phyloP scores from a whole-genome alignment of 2,888 invertebrate species.

The Cheilosia grossa region DNA sequence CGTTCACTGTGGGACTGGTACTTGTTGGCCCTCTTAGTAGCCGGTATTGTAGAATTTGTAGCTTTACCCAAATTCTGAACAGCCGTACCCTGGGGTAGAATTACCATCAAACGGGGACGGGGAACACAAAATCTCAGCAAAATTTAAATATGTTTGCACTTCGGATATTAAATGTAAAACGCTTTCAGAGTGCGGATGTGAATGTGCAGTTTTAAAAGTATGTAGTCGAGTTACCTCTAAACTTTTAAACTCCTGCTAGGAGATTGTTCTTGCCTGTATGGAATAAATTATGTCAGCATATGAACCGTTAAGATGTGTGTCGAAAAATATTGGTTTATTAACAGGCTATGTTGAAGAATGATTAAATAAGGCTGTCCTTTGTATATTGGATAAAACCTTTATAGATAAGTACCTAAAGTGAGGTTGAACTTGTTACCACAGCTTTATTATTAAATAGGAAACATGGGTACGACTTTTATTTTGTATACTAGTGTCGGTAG shows the following conservation, averaged over 20 bases:
- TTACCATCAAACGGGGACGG: slow-evolving; percentile 6
- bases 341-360: not conserved
- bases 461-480: no score
- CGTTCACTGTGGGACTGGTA: slow-evolving; percentile 10
- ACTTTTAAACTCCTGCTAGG: slow-evolving; percentile 10
- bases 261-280: not conserved
- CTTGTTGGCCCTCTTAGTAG: slow-evolving; percentile 17
- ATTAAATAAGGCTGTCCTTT: not conserved
- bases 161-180: slow-evolving; percentile 43
- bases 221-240: not conserved
- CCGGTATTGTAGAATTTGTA: slow-evolving; percentile 9
- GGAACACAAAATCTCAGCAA: slow-evolving; percentile 53
- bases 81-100: slow-evolving; percentile 15
- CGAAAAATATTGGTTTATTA: slow-evolving; percentile 17
- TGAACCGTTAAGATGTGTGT: not conserved
- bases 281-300: not conserved
- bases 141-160: slow-evolving; percentile 53
- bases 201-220: slow-evolving; percentile 2
- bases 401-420: no score
- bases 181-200: slow-evolving; percentile 6
- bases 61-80: slow-evolving; percentile 22
- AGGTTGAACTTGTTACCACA: no score
- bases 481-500: no score
- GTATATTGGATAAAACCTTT: not conserved
- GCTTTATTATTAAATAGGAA: no score